phyloP scores from a whole-genome alignment of 2,888 invertebrate genomes.

The Amphipoea oculea region DNA sequence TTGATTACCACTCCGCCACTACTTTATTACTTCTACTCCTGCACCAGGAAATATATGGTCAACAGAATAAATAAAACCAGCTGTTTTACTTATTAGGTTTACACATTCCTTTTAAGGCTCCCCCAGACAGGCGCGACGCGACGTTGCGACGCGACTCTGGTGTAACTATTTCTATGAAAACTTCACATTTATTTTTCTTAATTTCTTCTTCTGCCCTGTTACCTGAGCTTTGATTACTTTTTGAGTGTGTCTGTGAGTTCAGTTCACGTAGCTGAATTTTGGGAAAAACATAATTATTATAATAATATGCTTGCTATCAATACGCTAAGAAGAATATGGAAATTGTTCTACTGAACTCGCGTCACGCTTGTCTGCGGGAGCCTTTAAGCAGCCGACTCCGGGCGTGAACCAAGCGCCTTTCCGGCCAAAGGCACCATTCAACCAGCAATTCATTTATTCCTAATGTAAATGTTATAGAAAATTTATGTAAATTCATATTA shows the following conservation, averaged over 20 bases:
- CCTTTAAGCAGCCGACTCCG: slow-evolving; percentile 32
- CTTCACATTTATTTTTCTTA: neutral
- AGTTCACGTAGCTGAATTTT: neutral
- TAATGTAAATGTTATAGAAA: slow-evolving; percentile 89
- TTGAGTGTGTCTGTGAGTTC: neutral
- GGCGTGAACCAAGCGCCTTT: slow-evolving; percentile 56
- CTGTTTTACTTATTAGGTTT: slow-evolving; percentile 54
- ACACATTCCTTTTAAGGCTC: slow-evolving; percentile 45
- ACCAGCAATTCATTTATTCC: slow-evolving; percentile 85
- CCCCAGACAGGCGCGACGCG: neutral
- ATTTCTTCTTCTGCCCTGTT: neutral
- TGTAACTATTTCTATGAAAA: neutral
- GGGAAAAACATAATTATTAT: neutral
- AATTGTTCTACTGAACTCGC: neutral
- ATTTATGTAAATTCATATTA: slow-evolving; percentile 89
- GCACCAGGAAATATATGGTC: slow-evolving; percentile 58
- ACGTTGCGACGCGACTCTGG: neutral
- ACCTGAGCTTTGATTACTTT: neutral
- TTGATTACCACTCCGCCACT: slow-evolving; percentile 53
- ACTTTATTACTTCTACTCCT: slow-evolving; percentile 54
- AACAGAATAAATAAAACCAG: slow-evolving; percentile 59
- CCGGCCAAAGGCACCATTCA: slow-evolving; percentile 70
- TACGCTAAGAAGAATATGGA: neutral
- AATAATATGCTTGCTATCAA: neutral
- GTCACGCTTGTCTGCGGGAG: neutral